Percentiles rank a stretch among this genome's conserved stretches.
Evolutionary conservation across 2,888 invertebrate species (phyloP).

Genomic region (Apodemia zela): DNA sequence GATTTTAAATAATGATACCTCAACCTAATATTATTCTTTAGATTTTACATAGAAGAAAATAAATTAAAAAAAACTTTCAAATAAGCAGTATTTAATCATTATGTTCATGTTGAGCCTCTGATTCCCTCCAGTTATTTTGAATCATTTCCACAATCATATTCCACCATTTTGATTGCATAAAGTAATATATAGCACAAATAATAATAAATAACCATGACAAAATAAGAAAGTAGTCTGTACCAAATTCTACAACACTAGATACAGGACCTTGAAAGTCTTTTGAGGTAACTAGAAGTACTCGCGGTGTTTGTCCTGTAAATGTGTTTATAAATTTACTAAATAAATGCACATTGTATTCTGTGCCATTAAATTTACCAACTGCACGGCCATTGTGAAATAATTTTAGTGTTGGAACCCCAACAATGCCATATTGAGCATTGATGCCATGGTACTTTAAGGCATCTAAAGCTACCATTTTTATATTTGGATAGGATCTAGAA

Average conservation of each 20-base stretch:
- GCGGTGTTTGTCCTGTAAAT: constrained; percentile 85
- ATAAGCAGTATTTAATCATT: constrained; percentile 72
- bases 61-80: background rate
- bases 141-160: constrained; percentile 90
- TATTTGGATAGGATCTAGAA: constrained; percentile 90
- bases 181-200: constrained; percentile 86
- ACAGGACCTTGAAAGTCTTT: constrained; percentile 91
- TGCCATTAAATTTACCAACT: constrained; percentile 90
- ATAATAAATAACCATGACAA: constrained; percentile 93
- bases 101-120: constrained; percentile 90
- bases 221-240: constrained; percentile 89
- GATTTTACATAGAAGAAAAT: too few relatives aligned
- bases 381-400: constrained; percentile 94
- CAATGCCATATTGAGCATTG: constrained; percentile 94
- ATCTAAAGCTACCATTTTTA: constrained; percentile 94
- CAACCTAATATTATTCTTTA: too few relatives aligned
- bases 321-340: constrained; percentile 89
- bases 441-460: constrained; percentile 90
- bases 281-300: constrained; percentile 85
- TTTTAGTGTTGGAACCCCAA: constrained; percentile 93
- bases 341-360: constrained; percentile 88
- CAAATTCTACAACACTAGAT: constrained; percentile 86
- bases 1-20: too few relatives aligned
- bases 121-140: constrained; percentile 93
- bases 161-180: constrained; percentile 89